Evolutionary conservation across 2,888 invertebrate species (phyloP).

Genomic region (Sarcophaga carnaria): DNA sequence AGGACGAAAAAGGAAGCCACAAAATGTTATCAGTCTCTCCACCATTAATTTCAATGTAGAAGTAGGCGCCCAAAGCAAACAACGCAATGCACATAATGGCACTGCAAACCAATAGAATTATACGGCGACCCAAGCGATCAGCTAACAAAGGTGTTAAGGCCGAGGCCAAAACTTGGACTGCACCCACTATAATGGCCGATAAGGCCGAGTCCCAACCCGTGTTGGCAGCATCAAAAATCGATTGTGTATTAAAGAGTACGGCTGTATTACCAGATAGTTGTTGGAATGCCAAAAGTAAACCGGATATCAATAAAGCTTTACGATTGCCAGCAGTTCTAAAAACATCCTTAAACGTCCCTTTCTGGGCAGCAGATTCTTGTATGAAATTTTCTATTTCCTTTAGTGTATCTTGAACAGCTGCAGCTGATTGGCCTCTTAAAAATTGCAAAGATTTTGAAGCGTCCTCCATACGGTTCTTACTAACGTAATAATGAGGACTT

Average conservation of each 20-base stretch:
- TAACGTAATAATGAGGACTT: conserved; percentile 88
- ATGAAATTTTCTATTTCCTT: conserved; percentile 65
- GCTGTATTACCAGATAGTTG: conserved; percentile 92
- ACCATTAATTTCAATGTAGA: conserved; percentile 83
- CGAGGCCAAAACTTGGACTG: conserved; percentile 89
- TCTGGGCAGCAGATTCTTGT: conserved; percentile 18
- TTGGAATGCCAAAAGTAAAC: conserved; percentile 90
- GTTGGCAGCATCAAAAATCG: conserved; percentile 87
- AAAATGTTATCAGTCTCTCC: conserved; percentile 80
- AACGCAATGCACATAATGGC: conserved; percentile 86
- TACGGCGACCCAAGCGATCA: conserved; percentile 89
- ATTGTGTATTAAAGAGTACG: conserved; percentile 89
- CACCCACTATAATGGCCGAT: conserved; percentile 88
- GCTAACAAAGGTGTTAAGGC: conserved; percentile 88
- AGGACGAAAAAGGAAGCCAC: conserved; percentile 88
- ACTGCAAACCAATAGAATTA: conserved; percentile 88
- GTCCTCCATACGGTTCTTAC: conserved; percentile 83
- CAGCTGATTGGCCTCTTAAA: conserved; percentile 85
- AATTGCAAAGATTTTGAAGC: conserved; percentile 86
- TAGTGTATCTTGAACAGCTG: conserved; percentile 86
- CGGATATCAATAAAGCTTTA: conserved; percentile 89
- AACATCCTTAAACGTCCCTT: conserved; percentile 83
- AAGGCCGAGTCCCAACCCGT: conserved; percentile 84
- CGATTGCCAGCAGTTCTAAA: conserved; percentile 87
- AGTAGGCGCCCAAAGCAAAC: conserved; percentile 85